Percentiles rank a stretch among this genome's conserved stretches.
Conservation (phyloP, 2,888 invertebrate species). For the Mylabris sibirica region DNA sequence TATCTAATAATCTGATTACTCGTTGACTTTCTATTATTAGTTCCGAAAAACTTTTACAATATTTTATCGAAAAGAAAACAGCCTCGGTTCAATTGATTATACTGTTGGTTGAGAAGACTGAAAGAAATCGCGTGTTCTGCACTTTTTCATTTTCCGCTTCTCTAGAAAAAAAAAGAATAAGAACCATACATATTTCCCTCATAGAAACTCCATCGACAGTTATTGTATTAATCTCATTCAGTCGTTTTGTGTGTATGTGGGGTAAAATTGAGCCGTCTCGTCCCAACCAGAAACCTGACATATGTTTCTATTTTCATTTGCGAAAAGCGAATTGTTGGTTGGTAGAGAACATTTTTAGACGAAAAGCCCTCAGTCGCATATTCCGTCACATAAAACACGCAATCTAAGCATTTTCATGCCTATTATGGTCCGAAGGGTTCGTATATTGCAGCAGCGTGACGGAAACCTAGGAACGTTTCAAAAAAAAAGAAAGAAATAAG, state of each 20-base stretch:
- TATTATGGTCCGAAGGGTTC: slow-evolving; percentile 52
- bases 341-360: slow-evolving; percentile 25
- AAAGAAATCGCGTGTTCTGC: slow-evolving; percentile 10
- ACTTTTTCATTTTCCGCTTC: slow-evolving; percentile 1
- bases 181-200: slow-evolving; percentile 13
- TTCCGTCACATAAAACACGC: slow-evolving; percentile 52
- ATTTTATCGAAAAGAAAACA: slow-evolving; percentile 2
- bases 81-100: slow-evolving; percentile 8
- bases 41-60: slow-evolving; percentile 8
- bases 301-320: slow-evolving; percentile 35
- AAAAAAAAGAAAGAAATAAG: neutral
- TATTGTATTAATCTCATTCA: slow-evolving; percentile 16
- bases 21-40: neutral
- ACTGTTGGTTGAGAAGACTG: neutral
- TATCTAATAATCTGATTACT: slow-evolving; percentile 4
- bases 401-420: slow-evolving; percentile 54
- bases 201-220: slow-evolving; percentile 16
- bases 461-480: slow-evolving; percentile 15
- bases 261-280: slow-evolving; percentile 13
- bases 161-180: neutral
- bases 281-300: slow-evolving; percentile 22
- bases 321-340: slow-evolving; percentile 26
- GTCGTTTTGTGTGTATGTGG: neutral
- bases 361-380: slow-evolving; percentile 41
- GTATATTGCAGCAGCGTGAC: slow-evolving; percentile 44